phyloP scores from a whole-genome alignment of 2,113 vertebrate species.

The Motacilla tschutschensis region DNA sequence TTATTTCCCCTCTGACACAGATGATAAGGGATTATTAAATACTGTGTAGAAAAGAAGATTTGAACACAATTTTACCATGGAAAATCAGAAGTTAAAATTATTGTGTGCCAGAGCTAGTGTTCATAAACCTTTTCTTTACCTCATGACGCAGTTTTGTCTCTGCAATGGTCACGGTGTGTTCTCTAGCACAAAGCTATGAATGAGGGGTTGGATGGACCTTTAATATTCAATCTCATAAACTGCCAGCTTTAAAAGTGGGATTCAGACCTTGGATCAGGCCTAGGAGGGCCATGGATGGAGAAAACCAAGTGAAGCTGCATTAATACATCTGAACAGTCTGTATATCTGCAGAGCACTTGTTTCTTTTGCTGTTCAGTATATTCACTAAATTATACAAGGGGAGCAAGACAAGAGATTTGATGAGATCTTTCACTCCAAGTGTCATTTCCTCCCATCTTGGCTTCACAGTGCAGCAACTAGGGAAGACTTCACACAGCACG shows the following conservation, averaged over 20 bases:
- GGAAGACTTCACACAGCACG: background rate
- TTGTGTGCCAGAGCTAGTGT: background rate
- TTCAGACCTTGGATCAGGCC: background rate
- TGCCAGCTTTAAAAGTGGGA: background rate
- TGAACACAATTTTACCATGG: background rate
- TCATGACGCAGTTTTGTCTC: background rate
- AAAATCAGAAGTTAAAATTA: background rate
- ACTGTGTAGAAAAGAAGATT: background rate
- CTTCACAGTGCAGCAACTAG: background rate
- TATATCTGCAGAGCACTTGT: background rate
- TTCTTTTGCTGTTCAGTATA: background rate
- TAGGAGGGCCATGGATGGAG: background rate
- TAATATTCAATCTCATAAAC: background rate
- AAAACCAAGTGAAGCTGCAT: background rate
- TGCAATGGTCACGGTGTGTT: rapidly evolving
- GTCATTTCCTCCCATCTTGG: background rate
- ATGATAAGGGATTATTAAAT: background rate
- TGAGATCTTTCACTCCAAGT: background rate
- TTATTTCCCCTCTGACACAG: background rate
- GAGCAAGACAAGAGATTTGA: background rate
- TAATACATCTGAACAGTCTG: background rate
- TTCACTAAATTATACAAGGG: background rate
- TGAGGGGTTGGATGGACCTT: background rate
- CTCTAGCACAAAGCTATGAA: background rate
- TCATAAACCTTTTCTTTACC: background rate